Evolutionary conservation across 2,797 vertebrate genomes (phyloP), one percentile per base, ranked within the genome.

Genomic region (Catamblyrhynchus diadema): DNA sequence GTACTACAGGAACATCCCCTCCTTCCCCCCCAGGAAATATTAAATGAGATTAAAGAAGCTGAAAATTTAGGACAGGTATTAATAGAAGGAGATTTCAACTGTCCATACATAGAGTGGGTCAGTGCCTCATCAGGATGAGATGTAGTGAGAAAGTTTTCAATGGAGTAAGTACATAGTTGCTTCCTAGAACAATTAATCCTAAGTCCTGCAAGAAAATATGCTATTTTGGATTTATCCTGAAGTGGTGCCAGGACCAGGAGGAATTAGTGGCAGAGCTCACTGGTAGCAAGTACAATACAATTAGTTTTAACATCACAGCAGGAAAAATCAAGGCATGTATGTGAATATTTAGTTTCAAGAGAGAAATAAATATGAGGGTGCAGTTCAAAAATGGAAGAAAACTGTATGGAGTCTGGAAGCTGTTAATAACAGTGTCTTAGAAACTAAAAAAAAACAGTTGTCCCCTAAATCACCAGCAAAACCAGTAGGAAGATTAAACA

Each of bases 1-100:
- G 54, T 88, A 96, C 80, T 93, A 65, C 80, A 66, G 88, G 50
- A 66, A 50, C 51, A 59, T 8, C 23, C 8, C 27, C 8, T 27
- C 28, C 22, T 13, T 30, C 21, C 16, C 18, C 51, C 12, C 35
- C 72, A 89, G 87, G 91, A 94, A 95, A 94, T 90, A 94, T 54
- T 80, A 94, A 86, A 57, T 54, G 57, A 93, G 82, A 83, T 95
- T 94, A 94, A 95, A 90, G 91, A 86, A 94, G 62, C 73, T 75
- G 62, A 51, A 78, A 61, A 84, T 94, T 93, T 81, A 93, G 85
- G 73, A 69, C 81, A 75, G 70, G 82, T 95, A 95, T 93, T 94
- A 94, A 86, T 91, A 95, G 93, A 57, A 88, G 77, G 70, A 93
- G 90, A 91, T 95, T 95, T 91, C 70, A 59, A 51, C 62, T 88